Evolutionary conservation across 2,113 vertebrate genomes (phyloP).

Genomic region (Corythornis cristatus): DNA sequence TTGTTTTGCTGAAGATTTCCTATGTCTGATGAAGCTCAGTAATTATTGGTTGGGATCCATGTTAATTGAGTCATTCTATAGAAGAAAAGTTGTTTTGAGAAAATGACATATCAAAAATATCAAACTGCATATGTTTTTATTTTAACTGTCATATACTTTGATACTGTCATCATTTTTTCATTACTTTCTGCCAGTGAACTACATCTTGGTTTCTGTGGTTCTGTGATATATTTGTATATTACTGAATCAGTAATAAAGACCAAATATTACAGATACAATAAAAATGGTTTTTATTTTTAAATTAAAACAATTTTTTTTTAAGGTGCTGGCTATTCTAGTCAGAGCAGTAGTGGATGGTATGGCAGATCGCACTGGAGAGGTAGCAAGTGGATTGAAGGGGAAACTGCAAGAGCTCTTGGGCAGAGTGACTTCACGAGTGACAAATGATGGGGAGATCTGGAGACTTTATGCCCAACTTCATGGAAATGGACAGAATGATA

Average conservation of each 20-base stretch:
- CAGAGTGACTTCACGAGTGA: slow-evolving; percentile 87
- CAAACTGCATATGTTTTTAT: not conserved
- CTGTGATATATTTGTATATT: not conserved
- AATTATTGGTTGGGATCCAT: not conserved
- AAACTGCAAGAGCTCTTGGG: slow-evolving; percentile 90
- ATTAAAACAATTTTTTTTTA: not conserved
- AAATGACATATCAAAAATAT: not conserved
- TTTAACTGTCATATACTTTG: not conserved
- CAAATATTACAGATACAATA: not conserved
- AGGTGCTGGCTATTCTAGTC: slow-evolving; percentile 92
- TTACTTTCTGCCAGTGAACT: not conserved
- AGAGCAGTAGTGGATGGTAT: slow-evolving; percentile 81
- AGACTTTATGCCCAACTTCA: slow-evolving; percentile 86
- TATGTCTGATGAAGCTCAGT: not conserved
- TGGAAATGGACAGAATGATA: slow-evolving; percentile 80
- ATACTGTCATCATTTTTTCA: not conserved
- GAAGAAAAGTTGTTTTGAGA: not conserved
- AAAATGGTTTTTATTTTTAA: too few species aligned
- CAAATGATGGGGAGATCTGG: slow-evolving; percentile 87
- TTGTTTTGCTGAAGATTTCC: not conserved
- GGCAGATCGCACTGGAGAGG: slow-evolving; percentile 77
- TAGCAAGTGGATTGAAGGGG: slow-evolving; percentile 65
- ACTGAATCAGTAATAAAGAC: not conserved
- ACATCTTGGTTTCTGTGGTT: not conserved
- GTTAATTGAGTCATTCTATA: not conserved